Evolutionary conservation across 2,797 vertebrate species (phyloP).

Genomic region (Chrysocyon brachyurus): DNA sequence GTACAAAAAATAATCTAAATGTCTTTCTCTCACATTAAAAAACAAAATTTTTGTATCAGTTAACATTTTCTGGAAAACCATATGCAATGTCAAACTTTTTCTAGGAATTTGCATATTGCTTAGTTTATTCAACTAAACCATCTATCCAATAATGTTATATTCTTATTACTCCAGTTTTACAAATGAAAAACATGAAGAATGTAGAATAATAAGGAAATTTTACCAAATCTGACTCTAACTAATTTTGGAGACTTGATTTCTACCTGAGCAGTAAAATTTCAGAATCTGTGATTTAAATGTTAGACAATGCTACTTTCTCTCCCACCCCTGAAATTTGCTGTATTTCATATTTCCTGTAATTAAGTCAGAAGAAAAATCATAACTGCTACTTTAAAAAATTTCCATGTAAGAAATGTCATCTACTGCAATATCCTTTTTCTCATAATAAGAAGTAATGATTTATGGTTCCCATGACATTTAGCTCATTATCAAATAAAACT

Average conservation of each 20-base stretch:
- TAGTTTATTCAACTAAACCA: neutral
- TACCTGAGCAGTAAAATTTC: neutral
- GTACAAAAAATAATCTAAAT: neutral
- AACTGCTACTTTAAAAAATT: neutral
- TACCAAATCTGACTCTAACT: neutral
- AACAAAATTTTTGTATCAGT: neutral
- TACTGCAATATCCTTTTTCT: neutral
- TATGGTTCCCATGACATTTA: neutral
- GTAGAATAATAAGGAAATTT: neutral
- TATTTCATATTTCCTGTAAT: neutral
- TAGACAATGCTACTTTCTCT: neutral
- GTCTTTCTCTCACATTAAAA: neutral
- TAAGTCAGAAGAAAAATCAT: neutral
- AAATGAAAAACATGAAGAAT: neutral
- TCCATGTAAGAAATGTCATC: neutral
- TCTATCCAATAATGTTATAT: neutral
- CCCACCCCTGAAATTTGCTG: neutral
- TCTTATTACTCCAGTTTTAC: neutral
- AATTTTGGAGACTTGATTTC: neutral
- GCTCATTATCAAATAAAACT: slow-evolving; percentile 18
- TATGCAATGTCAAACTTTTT: neutral
- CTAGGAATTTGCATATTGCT: neutral
- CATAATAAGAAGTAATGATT: slow-evolving; percentile 43
- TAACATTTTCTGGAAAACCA: neutral
- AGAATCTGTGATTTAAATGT: slow-evolving; percentile 14